Evolutionary conservation across 35 echinoderm and acorn worm genomes (phyloP), one percentile per base, ranked within the genome.

Genomic region (Apostichopus californicus): DNA sequence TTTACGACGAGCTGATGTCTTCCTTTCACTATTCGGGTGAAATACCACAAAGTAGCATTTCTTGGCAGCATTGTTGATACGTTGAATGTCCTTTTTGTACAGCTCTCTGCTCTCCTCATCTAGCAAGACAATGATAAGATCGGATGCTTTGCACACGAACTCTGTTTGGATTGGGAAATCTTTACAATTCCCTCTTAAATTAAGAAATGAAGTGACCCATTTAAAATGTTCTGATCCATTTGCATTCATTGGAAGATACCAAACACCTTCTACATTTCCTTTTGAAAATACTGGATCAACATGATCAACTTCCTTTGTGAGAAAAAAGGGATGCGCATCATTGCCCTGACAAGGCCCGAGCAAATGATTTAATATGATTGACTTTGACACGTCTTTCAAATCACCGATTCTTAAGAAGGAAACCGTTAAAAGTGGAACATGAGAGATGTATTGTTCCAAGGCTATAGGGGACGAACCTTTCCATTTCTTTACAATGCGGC

Each of bases 171-270:
- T 0, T 9, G 6, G 58, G 12, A 61, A 61, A 61, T 61, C 34
- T 46, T 0, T 46, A 46, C 34, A 46, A 5, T 85, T 23, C 6
- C 81, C 81, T 11, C 81, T 56, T 59, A 85, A 12, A 52, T 85
- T 85, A 59, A 85, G 23, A 25, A 85, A 58, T 8, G 55, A 85
- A 54, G 55, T 85, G 21, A 85, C 17, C 81, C 81, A 85, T 85
- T 59, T 85, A 21, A 85, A 85, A 5, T 58, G 21, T 60, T 85
- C 81, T 24, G 55, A 56, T 6, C 81, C 55, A 20, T 85, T 85
- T 58, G 57, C 13, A 58, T 85, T 85, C 81, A 58, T 85, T 17
- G 81, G 81, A 5, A 85, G 81, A 60, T 85, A 85, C 81, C 81
- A 85, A 17, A 85, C 55, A 22, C 55, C 28, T 12, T 85, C 81